Evolutionary conservation across 2,113 vertebrate genomes (phyloP).

Genomic region (Ia io): DNA sequence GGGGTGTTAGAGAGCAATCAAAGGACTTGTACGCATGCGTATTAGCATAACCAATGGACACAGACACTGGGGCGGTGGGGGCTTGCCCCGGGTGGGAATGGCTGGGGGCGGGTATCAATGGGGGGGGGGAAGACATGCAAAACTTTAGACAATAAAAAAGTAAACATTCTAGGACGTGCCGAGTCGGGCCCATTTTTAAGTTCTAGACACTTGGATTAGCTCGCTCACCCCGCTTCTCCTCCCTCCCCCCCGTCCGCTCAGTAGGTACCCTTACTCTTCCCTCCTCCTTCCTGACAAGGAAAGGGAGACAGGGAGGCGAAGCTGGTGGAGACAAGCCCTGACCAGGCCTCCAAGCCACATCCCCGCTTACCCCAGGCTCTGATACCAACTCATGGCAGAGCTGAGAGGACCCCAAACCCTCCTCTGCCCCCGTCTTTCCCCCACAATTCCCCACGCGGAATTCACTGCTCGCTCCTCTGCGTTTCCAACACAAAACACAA

Average conservation of each 20-base stretch:
- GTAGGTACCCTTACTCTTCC: background rate
- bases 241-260: background rate
- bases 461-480: background rate
- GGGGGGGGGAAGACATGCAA: too few relatives aligned
- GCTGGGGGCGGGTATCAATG: too few relatives aligned
- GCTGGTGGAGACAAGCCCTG: background rate
- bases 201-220: background rate
- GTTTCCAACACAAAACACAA: background rate
- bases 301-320: background rate
- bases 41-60: too few relatives aligned
- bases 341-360: background rate
- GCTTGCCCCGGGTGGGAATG: too few relatives aligned
- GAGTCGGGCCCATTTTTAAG: background rate
- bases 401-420: too few relatives aligned
- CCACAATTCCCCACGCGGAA: background rate
- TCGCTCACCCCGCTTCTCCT: background rate
- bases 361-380: background rate
- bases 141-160: too few relatives aligned
- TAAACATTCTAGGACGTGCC: background rate
- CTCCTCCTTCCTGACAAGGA: background rate
- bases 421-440: too few relatives aligned
- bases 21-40: too few relatives aligned
- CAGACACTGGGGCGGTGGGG: too few relatives aligned
- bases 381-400: background rate
- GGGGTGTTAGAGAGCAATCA: too few relatives aligned